Percentiles rank a stretch among this genome's conserved stretches.
Conservation (phyloP, 2,113 vertebrate genomes). For the Coptodon bakossiorum region DNA sequence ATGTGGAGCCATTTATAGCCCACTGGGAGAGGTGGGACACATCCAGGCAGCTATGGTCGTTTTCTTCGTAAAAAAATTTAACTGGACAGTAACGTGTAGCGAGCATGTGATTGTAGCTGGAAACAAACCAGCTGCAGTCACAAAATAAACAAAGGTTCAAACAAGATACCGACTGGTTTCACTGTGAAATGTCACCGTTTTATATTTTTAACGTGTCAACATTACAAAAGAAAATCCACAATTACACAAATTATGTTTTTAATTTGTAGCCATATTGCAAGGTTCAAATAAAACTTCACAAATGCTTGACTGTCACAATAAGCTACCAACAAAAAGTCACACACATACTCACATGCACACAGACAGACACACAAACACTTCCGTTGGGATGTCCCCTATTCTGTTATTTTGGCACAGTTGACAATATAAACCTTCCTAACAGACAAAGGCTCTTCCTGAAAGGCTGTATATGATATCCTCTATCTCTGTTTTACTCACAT, state of each 20-base stretch:
- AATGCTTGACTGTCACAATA: neutral
- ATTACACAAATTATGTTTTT: neutral
- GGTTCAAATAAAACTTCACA: neutral
- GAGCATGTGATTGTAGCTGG: neutral
- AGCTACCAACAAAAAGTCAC: neutral
- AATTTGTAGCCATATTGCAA: neutral
- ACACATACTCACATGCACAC: neutral
- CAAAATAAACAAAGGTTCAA: too few relatives aligned
- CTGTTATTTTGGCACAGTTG: slow-evolving; percentile 30
- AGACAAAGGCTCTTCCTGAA: slow-evolving; percentile 59
- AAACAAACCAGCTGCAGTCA: neutral
- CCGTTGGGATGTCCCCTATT: slow-evolving; percentile 52
- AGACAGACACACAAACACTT: neutral
- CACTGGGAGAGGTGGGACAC: neutral
- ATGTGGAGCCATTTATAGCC: neutral
- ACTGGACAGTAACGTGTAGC: neutral
- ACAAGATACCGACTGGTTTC: neutral
- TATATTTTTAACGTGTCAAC: neutral
- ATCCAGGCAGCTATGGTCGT: neutral
- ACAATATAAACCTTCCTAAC: slow-evolving; percentile 41
- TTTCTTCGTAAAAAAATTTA: neutral
- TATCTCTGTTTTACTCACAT: slow-evolving; percentile 25
- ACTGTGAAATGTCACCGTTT: neutral
- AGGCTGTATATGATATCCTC: slow-evolving; percentile 50
- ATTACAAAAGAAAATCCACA: neutral